These are phyloP conservation scores for Cryptops parisi DNA, from an alignment of 2,888 invertebrate genomes.

Conservation along the genomic window DNA sequence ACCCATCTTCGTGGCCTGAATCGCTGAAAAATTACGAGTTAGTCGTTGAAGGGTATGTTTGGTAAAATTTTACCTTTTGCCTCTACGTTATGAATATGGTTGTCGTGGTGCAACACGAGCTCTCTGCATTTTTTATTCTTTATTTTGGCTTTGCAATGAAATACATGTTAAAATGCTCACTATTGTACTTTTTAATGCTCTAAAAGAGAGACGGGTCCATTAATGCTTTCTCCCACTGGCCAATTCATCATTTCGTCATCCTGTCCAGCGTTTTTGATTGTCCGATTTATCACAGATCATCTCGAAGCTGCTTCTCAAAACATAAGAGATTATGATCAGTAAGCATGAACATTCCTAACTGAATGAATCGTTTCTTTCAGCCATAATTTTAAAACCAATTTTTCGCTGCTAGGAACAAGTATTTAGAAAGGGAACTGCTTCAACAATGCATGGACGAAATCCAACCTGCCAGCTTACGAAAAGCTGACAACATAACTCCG, in stretches of 20 bases:
- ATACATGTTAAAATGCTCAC: background rate
- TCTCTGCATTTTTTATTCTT: background rate
- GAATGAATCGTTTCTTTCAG: no score
- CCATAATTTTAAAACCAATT: no score
- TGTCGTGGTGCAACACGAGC: no score
- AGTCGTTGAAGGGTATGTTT: constrained; percentile 69
- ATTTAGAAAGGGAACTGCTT: constrained; percentile 59
- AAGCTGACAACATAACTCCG: constrained; percentile 83
- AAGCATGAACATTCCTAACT: no score
- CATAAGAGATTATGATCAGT: constrained; percentile 60
- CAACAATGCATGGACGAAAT: constrained; percentile 48
- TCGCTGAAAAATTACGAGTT: constrained; percentile 60
- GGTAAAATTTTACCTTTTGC: background rate
- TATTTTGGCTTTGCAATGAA: constrained; percentile 22
- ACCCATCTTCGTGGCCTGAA: constrained; percentile 56
- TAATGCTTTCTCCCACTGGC: constrained; percentile 86
- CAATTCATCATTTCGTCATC: constrained; percentile 86
- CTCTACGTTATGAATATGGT: background rate
- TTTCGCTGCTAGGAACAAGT: constrained; percentile 48
- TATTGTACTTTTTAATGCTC: constrained; percentile 1
- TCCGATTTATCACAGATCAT: constrained; percentile 66
- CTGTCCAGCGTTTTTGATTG: constrained; percentile 69
- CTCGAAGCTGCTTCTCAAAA: constrained; percentile 56
- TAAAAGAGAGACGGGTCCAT: constrained; percentile 74
- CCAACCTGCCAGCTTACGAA: constrained; percentile 54